phyloP scores from a whole-genome alignment of 2,797 vertebrate species.

The Sebastes reedi region DNA sequence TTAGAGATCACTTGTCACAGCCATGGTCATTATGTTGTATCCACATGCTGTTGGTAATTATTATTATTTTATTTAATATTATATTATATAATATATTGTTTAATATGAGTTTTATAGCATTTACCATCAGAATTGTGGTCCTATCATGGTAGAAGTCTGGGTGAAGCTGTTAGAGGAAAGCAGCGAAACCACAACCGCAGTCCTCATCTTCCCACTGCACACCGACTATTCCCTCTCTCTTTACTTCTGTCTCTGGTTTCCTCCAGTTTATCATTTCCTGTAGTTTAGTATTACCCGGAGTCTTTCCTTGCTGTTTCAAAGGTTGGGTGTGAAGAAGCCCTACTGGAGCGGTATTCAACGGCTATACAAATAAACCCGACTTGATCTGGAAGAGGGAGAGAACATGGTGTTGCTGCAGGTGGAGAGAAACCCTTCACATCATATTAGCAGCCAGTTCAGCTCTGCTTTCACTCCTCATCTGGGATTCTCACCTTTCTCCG shows the following conservation, averaged over 20 bases:
- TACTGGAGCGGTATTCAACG: background rate
- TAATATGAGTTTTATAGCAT: background rate
- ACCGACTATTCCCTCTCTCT: background rate
- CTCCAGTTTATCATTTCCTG: background rate
- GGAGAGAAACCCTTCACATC: conserved; percentile 35
- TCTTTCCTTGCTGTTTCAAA: background rate
- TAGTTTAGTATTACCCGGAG: background rate
- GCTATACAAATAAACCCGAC: background rate
- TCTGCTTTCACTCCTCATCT: conserved; percentile 33
- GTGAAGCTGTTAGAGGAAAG: background rate
- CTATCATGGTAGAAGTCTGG: background rate
- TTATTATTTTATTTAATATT: too few species aligned
- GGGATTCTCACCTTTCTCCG: conserved; percentile 26
- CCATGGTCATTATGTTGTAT: background rate
- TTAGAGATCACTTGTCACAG: background rate
- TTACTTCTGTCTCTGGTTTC: background rate
- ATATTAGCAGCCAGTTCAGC: conserved; percentile 32
- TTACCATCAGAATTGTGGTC: background rate
- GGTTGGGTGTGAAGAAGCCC: background rate
- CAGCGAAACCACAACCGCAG: too few species aligned
- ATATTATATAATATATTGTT: too few species aligned
- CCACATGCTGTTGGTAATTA: background rate
- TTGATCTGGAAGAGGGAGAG: background rate
- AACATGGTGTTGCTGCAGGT: conserved; percentile 16
- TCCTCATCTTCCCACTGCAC: background rate